Evolutionary conservation across 2,888 invertebrate species (phyloP), one percentile per base, ranked within the genome.

Genomic region (Leptopilina myrica): DNA sequence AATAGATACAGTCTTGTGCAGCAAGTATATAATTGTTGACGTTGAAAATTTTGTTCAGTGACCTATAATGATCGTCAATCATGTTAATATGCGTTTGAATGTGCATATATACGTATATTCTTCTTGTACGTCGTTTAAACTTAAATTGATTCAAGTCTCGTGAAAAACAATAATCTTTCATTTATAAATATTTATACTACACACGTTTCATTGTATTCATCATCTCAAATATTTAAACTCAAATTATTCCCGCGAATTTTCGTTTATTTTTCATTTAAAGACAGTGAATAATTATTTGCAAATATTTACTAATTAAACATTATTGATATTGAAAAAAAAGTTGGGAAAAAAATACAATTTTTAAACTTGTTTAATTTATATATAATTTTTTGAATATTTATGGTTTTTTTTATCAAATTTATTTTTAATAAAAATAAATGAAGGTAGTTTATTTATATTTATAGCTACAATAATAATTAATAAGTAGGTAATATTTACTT

Each of bases 1-100:
- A 69, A 67, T 53, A 9, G 46, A 15, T 66, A 15, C 15, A 66
- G 40, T 65, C 40, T 65, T n/a, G 15, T 62, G 62, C 20, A 20
- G 20, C 11, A 12, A 20, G 20, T 20, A 12, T 33, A 15, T 64
- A 15, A 67, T 67, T 67, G 67, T 49, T 69, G 67, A 53, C 67
- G 49, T 69, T 20, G 49, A 49, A 69, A 69, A 69, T 69, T 49
- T 69, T 69, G 49, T 69, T 69, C 67, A 73, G 53, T 73, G 73
- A 56, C 73, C 73, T 73, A 56, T 53, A 73, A 53, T 73, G 7
- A 26, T 73, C 73, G 53, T 73, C 56, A 73, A 73, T 73, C 53
- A 73, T 69, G 49, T 46, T 53, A 40, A 66, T 64, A 64, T 62
- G 2, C 62, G 59, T 59, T 59, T 59, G 15, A 6, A 15, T 59